Evolutionary conservation across 2,797 vertebrate species (phyloP).

Genomic region (Euphonia xanthogaster): DNA sequence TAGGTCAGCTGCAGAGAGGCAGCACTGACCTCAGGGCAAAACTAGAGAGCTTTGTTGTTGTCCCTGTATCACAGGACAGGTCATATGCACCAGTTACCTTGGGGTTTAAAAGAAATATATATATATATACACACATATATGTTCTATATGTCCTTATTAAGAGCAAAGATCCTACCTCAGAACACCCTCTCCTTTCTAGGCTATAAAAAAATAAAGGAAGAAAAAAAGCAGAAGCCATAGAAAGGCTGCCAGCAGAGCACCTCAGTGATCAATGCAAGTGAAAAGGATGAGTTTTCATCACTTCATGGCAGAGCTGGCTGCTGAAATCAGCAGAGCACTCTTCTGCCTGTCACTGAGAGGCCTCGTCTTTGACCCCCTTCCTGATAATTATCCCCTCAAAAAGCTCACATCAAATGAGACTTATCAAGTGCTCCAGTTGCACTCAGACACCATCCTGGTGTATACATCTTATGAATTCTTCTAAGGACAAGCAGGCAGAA

Average conservation of each 20-base stretch:
- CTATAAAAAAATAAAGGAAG: background rate
- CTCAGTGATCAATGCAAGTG: background rate
- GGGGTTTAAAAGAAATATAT: background rate
- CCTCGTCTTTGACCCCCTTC: constrained; percentile 12
- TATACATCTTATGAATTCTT: background rate
- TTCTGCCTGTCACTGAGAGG: background rate
- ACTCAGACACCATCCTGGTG: background rate
- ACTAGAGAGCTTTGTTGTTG: background rate
- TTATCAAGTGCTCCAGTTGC: constrained; percentile 21
- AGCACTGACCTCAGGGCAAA: background rate
- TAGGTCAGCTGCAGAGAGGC: background rate
- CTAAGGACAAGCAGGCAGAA: constrained; percentile 21
- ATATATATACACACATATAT: no score
- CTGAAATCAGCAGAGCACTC: background rate
- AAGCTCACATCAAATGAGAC: background rate
- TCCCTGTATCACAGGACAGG: background rate
- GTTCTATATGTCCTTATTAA: background rate
- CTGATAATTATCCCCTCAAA: background rate
- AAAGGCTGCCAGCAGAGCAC: background rate
- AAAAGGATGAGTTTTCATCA: background rate
- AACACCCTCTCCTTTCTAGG: background rate
- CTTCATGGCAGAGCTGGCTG: background rate
- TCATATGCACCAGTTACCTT: background rate
- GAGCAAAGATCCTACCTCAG: background rate
- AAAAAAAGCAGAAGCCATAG: background rate